These are phyloP conservation scores for Mus spicilegus DNA, from an alignment of 2,113 vertebrate species.

Conservation along the genomic window DNA sequence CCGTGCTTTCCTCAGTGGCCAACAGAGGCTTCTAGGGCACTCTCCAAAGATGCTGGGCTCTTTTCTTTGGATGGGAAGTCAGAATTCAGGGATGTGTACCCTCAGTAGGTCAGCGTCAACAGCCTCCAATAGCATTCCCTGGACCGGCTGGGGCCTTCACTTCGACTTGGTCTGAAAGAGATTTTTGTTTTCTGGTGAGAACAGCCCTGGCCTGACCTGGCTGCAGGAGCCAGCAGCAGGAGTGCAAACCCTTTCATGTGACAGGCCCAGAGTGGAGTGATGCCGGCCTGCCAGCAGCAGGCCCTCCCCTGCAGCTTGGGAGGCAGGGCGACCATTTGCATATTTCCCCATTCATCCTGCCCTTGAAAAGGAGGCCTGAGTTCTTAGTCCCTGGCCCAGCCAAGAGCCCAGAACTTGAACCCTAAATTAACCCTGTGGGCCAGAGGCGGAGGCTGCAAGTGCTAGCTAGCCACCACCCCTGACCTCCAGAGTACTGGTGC, in stretches of 20 bases:
- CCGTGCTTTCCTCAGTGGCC: neutral
- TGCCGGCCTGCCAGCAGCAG: slow-evolving; percentile 88
- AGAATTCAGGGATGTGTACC: slow-evolving; percentile 27
- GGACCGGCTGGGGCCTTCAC: slow-evolving; percentile 46
- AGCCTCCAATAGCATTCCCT: neutral
- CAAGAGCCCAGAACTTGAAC: neutral
- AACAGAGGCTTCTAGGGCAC: neutral
- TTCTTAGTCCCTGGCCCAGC: slow-evolving; percentile 69
- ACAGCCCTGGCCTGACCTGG: slow-evolving; percentile 77
- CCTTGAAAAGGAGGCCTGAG: slow-evolving; percentile 84
- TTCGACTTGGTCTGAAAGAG: slow-evolving; percentile 82
- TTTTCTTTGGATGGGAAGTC: neutral
- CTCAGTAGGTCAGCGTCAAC: neutral
- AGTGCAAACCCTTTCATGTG: slow-evolving; percentile 82
- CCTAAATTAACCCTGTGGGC: slow-evolving; percentile 65
- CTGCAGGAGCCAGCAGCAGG: slow-evolving; percentile 73
- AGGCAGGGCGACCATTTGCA: slow-evolving; percentile 88
- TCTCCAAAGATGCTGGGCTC: neutral
- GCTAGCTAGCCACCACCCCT: neutral
- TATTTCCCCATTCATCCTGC: slow-evolving; percentile 87
- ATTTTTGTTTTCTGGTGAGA: slow-evolving; percentile 85
- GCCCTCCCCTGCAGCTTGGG: slow-evolving; percentile 82
- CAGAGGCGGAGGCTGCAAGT: neutral
- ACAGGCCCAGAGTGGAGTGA: slow-evolving; percentile 93
- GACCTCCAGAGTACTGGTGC: neutral